Percentiles rank a stretch among this genome's conserved stretches.
phyloP scores from a whole-genome alignment of 2,797 vertebrate genomes.

The Eupleurogrammus muticus region DNA sequence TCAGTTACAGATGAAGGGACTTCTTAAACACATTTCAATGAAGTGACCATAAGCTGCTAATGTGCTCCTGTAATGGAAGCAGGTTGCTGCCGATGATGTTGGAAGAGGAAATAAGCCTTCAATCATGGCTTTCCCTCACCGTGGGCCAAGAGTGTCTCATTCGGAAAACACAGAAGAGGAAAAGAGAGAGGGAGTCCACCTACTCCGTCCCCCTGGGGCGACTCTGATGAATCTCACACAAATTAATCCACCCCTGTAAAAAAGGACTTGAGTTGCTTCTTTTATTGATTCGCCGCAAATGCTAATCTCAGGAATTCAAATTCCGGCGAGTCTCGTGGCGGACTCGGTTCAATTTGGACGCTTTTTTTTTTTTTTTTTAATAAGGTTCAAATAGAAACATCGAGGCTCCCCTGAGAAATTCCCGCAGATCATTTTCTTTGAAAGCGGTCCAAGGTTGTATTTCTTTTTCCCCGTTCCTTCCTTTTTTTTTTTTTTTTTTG shows the following conservation, averaged over 20 bases:
- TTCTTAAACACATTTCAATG: slow-evolving; percentile 68
- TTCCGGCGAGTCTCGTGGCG: slow-evolving; percentile 35
- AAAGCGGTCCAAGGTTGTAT: slow-evolving; percentile 30
- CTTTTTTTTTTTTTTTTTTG: not conserved
- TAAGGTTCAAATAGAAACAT: slow-evolving; percentile 45
- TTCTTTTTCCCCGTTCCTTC: not conserved
- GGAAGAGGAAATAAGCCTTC: slow-evolving; percentile 52
- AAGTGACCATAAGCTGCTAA: slow-evolving; percentile 61
- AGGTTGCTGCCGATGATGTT: slow-evolving; percentile 54
- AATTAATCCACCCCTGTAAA: slow-evolving; percentile 44
- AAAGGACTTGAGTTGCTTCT: slow-evolving; percentile 40
- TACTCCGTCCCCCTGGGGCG: slow-evolving; percentile 29
- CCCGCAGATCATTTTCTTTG: slow-evolving; percentile 32
- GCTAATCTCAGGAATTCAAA: slow-evolving; percentile 51
- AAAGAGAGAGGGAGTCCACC: not conserved
- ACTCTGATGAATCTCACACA: slow-evolving; percentile 43
- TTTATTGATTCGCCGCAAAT: slow-evolving; percentile 61
- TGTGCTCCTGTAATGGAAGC: slow-evolving; percentile 57
- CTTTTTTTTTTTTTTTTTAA: too few relatives aligned
- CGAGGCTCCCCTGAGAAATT: slow-evolving; percentile 35
- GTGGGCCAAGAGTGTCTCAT: slow-evolving; percentile 21
- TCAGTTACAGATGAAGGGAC: slow-evolving; percentile 63
- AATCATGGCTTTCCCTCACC: slow-evolving; percentile 39
- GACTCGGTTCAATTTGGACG: slow-evolving; percentile 50
- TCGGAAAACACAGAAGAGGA: slow-evolving; percentile 15